A percentile compares a stretch with the other conserved stretches of the same genome.
phyloP scores from a whole-genome alignment of 2,888 invertebrate species.

The Thelaira solivaga region DNA sequence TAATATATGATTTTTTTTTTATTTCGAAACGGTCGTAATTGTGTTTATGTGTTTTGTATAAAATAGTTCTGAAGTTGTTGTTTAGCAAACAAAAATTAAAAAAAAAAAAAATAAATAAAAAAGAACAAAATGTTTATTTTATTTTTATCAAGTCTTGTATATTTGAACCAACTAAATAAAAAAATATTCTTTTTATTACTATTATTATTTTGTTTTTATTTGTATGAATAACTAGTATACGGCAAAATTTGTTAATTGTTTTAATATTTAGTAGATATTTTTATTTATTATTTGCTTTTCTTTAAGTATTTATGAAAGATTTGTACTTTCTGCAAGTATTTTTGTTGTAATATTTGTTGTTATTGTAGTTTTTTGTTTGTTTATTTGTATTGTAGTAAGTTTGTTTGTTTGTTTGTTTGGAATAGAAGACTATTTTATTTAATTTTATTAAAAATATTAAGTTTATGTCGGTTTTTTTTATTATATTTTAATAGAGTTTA shows the following conservation, averaged over 20 bases:
- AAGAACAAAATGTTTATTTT: not conserved
- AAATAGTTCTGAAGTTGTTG: not conserved
- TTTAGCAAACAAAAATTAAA: not conserved
- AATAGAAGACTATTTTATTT: constrained; percentile 71
- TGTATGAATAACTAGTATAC: constrained; percentile 27
- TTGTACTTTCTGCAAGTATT: constrained; percentile 75
- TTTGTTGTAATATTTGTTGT: constrained; percentile 64
- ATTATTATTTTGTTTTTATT: too few species aligned
- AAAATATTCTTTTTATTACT: not conserved
- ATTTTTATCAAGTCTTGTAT: not conserved
- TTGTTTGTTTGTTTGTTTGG: constrained; percentile 22
- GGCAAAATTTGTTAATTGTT: constrained; percentile 26
- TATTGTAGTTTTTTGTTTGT: constrained; percentile 66
- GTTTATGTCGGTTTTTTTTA: constrained; percentile 66
- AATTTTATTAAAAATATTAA: constrained; percentile 34
- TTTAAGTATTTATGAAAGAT: constrained; percentile 66
- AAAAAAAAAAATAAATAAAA: not conserved
- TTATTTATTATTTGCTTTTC: constrained; percentile 16
- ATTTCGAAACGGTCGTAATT: constrained; percentile 33
- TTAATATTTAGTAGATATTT: constrained; percentile 48
- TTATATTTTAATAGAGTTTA: constrained; percentile 51
- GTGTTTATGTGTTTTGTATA: not conserved
- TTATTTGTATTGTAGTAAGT: constrained; percentile 46
- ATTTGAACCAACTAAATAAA: not conserved
- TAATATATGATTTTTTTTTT: constrained; percentile 8